Base-by-base conservation (phyloP, 1,140 invertebrate species). In the Diorhabda sublineata region DNA sequence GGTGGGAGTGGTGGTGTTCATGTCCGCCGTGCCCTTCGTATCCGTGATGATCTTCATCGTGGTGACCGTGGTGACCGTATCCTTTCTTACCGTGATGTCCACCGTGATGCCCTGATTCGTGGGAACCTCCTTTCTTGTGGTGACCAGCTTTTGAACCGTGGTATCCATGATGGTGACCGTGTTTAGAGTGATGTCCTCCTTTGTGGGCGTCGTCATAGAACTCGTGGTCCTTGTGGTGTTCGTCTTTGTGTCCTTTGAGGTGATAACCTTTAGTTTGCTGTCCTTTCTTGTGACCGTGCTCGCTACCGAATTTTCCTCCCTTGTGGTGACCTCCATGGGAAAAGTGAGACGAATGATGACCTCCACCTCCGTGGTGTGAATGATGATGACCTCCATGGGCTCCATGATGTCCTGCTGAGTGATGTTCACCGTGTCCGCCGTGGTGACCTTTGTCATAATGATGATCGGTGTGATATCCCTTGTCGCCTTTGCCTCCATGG, bases 171-270 rank as follows among this genome's bases (percentile, higher is more conserved):
- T 87, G 87, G 70, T 88, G 84, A 52, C 89, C 90, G 72, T 88
- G 88, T 74, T 91, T 89, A 74, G 87, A 86, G 78, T 92, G 89
- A 73, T 91, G 87, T 0, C 90, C 91, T 4, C 87, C 89, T 78
- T 91, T 90, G 80, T 91, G 88, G 79, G 84, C 87, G 76, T 91
- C 89, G 78, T 91, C 89, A 80, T 91, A 91, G 84, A 91, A 91
- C 79, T 91, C 90, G 78, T 92, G 90, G 70, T 92, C 87, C 73
- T 92, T 92, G 77, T 91, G 87, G 78, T 90, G 91, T 66, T 91
- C 91, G 66, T 92, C 89, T 74, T 92, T 92, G 79, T 92, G 90
- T 74, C 90, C 90, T 75, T 92, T 92, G 78, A 92, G 90, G 79
- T 91, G 90, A 78, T 90, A 91, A 41, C 91, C 91, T 77, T 86